Base-by-base conservation (phyloP, 2,797 vertebrate species). In the Labeo calbasu region DNA sequence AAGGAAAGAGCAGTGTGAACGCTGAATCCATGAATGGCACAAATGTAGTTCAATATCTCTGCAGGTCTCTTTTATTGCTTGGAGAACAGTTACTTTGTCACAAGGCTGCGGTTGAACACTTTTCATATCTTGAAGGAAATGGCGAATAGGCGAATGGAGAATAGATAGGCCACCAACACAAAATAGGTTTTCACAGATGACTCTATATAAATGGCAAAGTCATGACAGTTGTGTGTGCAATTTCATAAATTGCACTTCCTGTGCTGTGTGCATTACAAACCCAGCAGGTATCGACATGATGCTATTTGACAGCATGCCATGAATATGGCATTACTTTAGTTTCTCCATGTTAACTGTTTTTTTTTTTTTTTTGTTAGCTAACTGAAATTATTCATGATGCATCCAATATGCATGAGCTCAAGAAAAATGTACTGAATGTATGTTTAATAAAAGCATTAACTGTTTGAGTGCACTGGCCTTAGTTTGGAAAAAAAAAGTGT, bases 171-270 rank as follows among this genome's bases (percentile, higher is more conserved):
- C 17, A 73, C 28, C 17, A 53, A 32, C 5, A 40, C 71, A 73
- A 53, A 73, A 73, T 13, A 73, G 50, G 71, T 73, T 36, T 73
- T 53, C 71, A 36, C 25, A 32, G 50, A 53, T 73, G 71, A 73
- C 50, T 53, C 71, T 53, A 28, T 4, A 53, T 21, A 73, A 53
- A 73, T 53, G 36, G 71, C 11, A 32, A 12, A 73, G 50, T 75
- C 72, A 55, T 53, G 50, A 75, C 55, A 75, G 19, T 75, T 32
- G 28, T 28, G 61, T 63, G 61, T 28, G 36, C 28, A 55, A 75
- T 75, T 55, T 75, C 28, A 36, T n/a, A 55, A 75, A 75, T 14
- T 75, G 17, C 32, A 55, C 28, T 14, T 75, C 19, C 50, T 75
- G 72, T 50, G 51, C 51, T 14, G 11, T 75, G 50, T n/a, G 50